These are phyloP conservation scores for Bufo gargarizans DNA, from an alignment of 2,113 vertebrate genomes.

Conservation along the genomic window DNA sequence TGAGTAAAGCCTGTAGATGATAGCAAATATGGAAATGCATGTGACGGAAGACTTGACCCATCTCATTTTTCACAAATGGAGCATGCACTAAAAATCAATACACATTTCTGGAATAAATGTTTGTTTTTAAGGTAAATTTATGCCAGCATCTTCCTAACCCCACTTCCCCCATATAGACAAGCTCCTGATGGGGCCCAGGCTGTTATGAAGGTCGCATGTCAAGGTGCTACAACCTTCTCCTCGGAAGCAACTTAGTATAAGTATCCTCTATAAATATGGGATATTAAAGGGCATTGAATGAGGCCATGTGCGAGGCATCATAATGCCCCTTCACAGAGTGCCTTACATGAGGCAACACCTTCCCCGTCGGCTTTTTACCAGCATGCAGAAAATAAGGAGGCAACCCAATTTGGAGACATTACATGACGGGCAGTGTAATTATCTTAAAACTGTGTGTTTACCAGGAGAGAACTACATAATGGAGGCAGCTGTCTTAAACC, in stretches of 20 bases:
- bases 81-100: not conserved
- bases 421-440: slow-evolving; percentile 47
- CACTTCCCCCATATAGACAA: not conserved
- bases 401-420: slow-evolving; percentile 40
- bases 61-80: not conserved
- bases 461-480: slow-evolving; percentile 46
- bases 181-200: no score
- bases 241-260: not conserved
- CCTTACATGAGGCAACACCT: not conserved
- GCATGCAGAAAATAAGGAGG: slow-evolving; percentile 2
- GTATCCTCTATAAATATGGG: not conserved
- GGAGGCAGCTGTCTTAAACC: slow-evolving; percentile 56
- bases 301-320: not conserved
- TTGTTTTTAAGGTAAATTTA: not conserved
- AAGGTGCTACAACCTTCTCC: not conserved
- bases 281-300: slow-evolving; percentile 16
- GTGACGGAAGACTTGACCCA: not conserved
- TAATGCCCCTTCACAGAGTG: not conserved
- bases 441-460: slow-evolving; percentile 35
- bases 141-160: not conserved
- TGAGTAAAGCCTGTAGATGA: not conserved
- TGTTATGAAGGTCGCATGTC: not conserved
- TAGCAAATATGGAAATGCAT: not conserved
- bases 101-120: not conserved
- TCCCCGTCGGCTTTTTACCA: not conserved